Percentiles rank a stretch among this genome's conserved stretches.
These are phyloP conservation scores for Formica exsecta DNA, from an alignment of 1,140 invertebrate genomes.

Conservation along the genomic window DNA sequence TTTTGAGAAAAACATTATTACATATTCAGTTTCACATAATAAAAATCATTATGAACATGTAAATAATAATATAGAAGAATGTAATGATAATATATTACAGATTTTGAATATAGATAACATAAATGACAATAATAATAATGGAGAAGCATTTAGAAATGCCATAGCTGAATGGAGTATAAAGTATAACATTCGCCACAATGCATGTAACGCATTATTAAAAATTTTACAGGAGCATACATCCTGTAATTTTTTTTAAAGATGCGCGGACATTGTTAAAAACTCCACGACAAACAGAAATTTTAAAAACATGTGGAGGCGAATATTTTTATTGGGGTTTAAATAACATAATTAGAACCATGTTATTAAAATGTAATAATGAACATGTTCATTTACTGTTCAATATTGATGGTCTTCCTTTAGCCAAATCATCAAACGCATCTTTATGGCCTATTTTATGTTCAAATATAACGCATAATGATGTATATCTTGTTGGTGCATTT, in stretches of 20 bases:
- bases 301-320: constrained; percentile 19
- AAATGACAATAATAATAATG: neutral
- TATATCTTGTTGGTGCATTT: constrained; percentile 10
- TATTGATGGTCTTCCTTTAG: constrained; percentile 15
- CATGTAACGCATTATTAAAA: constrained; percentile 16
- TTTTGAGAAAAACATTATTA: too few species aligned
- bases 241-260: neutral
- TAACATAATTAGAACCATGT: constrained; percentile 7
- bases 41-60: too few species aligned
- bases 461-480: neutral
- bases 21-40: too few species aligned
- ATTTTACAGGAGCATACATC: constrained; percentile 1
- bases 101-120: neutral
- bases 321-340: constrained; percentile 11
- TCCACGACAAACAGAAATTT: constrained; percentile 6
- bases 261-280: neutral
- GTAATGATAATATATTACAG: neutral
- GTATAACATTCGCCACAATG: constrained; percentile 7
- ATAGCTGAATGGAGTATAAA: neutral
- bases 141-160: neutral
- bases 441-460: constrained; percentile 23
- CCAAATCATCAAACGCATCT: constrained; percentile 18
- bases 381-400: neutral
- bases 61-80: neutral
- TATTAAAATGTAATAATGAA: neutral